Evolutionary conservation across 2,888 invertebrate genomes (phyloP), one percentile per base, ranked within the genome.

Genomic region (Auanema freiburgensis): DNA sequence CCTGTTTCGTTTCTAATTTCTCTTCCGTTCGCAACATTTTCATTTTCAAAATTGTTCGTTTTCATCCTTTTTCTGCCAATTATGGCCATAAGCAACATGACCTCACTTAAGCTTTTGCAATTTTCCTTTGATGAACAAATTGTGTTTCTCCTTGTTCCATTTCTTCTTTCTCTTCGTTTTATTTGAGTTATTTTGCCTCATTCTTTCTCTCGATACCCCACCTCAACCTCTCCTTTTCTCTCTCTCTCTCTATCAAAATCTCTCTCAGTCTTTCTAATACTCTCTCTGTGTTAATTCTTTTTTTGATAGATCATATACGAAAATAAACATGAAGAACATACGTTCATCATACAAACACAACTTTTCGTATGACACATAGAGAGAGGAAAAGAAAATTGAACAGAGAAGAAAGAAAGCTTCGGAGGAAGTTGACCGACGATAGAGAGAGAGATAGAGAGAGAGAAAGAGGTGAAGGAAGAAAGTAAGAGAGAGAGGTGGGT

Each of bases 171-270:
- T 33, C 33, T 33, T 33, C 33, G 33, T 33, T 33, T 33, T 33
- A 33, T 33, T 33, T 33, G 33, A 33, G 33, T 33, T 33, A 33
- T 33, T 33, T 33, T 33, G 33, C 33, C 50, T 16, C n/a, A 43
- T 41, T 50, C 53, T 40, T 12, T 12, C n/a, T 43, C 61, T 53
- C 56, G 44, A 21, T 53, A 25, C 55, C 24, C 40, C 16, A 5
- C 23, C 4, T 59, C 41, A 16, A 14, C 24, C 58, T 14, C 46
- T 25, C 25, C 24, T 49, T 14, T 25, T 25, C 25, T 24, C 46
- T 23, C 14, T 44, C 46, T 18, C 50, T 18, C 41, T 41, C 59
- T 23, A 33, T 41, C 51, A 11, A 25, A 14, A 8, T 16, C 18
- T 58, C 58, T 4, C 40, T 24, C 49, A 21, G 8, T 18, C 33